phyloP scores from a whole-genome alignment of 2,113 vertebrate species.

The Silurus meridionalis region DNA sequence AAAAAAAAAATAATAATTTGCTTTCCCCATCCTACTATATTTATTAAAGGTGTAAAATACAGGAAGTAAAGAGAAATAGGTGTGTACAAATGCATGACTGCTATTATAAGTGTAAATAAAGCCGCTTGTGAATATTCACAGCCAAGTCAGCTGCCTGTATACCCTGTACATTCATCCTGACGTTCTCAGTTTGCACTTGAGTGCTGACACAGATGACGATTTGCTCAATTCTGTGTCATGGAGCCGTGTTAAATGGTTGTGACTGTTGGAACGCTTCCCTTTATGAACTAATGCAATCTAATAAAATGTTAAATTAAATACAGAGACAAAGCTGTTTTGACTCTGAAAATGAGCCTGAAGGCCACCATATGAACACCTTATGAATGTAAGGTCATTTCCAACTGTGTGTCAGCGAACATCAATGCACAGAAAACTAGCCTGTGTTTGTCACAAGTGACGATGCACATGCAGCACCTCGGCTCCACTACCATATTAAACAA shows the following conservation, averaged over 20 bases:
- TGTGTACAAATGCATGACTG: neutral
- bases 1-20: too few species aligned
- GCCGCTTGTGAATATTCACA: neutral
- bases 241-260: conserved; percentile 16
- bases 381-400: neutral
- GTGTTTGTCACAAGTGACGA: neutral
- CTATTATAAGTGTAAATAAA: neutral
- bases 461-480: neutral
- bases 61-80: neutral
- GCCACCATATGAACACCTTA: neutral
- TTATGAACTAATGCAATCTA: conserved; percentile 22
- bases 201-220: neutral
- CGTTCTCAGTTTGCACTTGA: neutral
- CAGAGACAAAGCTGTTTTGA: conserved; percentile 11
- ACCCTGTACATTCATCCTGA: neutral
- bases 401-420: neutral
- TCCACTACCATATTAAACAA: neutral
- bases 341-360: conserved; percentile 4
- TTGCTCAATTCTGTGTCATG: conserved; percentile 1
- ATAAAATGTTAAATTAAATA: conserved; percentile 12
- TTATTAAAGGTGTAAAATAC: neutral
- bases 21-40: neutral
- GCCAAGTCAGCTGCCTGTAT: neutral
- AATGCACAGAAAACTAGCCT: neutral
- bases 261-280: neutral